Conservation (phyloP, 1,140 invertebrate genomes). For the Tetragnatha versicolor region DNA sequence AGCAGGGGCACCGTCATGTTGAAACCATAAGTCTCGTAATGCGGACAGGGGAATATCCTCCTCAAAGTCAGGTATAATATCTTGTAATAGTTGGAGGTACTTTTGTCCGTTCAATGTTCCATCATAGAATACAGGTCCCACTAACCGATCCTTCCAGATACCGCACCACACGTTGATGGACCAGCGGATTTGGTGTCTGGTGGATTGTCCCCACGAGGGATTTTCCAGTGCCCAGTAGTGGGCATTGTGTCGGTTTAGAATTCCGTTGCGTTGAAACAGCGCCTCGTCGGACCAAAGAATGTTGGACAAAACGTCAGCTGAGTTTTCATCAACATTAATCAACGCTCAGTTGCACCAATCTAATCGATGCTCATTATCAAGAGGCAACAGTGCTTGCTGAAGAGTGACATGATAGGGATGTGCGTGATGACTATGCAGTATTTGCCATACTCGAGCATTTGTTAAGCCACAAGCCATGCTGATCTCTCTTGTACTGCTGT, state of each 20-base stretch:
- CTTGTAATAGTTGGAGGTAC: not conserved
- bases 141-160: not conserved
- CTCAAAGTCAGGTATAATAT: not conserved
- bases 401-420: slow-evolving; percentile 25
- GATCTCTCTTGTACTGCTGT: slow-evolving; percentile 22
- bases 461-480: slow-evolving; percentile 10
- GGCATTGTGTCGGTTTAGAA: too few species aligned
- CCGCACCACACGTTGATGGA: too few species aligned
- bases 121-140: not conserved
- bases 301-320: too few species aligned
- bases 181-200: too few species aligned
- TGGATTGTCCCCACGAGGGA: too few species aligned
- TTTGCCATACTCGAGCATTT: slow-evolving; percentile 9
- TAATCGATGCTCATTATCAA: too few species aligned
- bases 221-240: too few species aligned
- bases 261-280: too few species aligned
- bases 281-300: too few species aligned
- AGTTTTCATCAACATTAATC: too few species aligned
- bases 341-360: too few species aligned
- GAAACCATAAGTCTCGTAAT: not conserved
- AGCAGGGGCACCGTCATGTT: not conserved
- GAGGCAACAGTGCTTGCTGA: slow-evolving; percentile 10
- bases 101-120: not conserved
- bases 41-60: not conserved
- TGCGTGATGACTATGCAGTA: slow-evolving; percentile 8